phyloP scores from a whole-genome alignment of 2,113 vertebrate species.

The Uria lomvia region DNA sequence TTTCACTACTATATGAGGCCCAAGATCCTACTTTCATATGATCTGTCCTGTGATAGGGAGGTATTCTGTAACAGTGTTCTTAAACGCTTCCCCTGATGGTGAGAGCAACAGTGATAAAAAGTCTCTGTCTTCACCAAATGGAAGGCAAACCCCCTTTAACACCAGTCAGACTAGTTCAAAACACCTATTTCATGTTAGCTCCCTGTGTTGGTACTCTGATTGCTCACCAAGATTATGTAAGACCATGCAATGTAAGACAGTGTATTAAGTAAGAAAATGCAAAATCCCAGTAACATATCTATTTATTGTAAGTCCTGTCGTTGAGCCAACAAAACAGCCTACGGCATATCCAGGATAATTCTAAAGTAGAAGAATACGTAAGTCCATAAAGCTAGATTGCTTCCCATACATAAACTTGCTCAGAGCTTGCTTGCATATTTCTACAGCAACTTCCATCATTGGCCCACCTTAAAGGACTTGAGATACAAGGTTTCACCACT shows the following conservation, averaged over 20 bases:
- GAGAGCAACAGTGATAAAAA: not conserved
- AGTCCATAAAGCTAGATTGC: not conserved
- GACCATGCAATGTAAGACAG: not conserved
- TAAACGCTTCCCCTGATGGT: not conserved
- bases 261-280: not conserved
- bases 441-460: not conserved
- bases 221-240: not conserved
- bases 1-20: not conserved
- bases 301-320: not conserved
- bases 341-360: not conserved
- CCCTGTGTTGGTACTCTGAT: not conserved
- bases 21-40: not conserved
- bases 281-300: not conserved
- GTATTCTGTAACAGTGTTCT: not conserved
- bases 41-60: not conserved
- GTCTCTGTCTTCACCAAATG: not conserved
- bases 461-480: not conserved
- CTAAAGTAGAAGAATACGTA: not conserved
- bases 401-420: not conserved
- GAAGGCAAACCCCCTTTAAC: not conserved
- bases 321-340: not conserved
- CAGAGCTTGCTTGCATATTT: not conserved
- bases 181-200: not conserved
- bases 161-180: not conserved
- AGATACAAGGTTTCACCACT: not conserved